A percentile compares a stretch with the other conserved stretches of the same genome.
phyloP scores from a whole-genome alignment of 2,888 invertebrate species.

The Drosophila helvetica region DNA sequence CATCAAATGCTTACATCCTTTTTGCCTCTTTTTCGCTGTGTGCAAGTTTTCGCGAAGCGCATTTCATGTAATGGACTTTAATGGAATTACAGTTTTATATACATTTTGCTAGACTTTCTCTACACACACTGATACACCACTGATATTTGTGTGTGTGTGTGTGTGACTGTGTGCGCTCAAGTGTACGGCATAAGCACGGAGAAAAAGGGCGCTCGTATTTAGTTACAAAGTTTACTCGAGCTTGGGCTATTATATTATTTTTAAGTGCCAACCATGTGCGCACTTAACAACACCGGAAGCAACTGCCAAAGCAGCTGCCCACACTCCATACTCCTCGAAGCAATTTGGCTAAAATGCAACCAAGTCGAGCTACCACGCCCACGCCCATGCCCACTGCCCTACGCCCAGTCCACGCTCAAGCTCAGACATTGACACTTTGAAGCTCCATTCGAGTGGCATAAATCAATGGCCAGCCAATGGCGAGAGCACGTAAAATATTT shows the following conservation, averaged over 20 bases:
- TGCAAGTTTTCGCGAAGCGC: conserved; percentile 45
- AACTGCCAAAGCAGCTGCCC: conserved; percentile 37
- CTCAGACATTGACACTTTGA: conserved; percentile 73
- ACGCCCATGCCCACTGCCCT: conserved; percentile 2
- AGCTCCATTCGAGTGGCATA: conserved; percentile 75
- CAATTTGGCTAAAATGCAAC: conserved; percentile 78
- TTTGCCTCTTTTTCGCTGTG: conserved; percentile 5
- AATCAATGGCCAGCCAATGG: conserved; percentile 74
- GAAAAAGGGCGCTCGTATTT: conserved; percentile 65
- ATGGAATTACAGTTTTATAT: conserved; percentile 79
- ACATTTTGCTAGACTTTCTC: conserved; percentile 41
- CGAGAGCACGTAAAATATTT: conserved; percentile 77
- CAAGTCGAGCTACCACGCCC: too few relatives aligned
- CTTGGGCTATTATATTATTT: conserved; percentile 71
- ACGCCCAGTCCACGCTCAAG: conserved; percentile 27
- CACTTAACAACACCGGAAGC: conserved; percentile 78
- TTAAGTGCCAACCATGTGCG: conserved; percentile 73
- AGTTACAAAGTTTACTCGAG: conserved; percentile 77
- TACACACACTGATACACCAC: conserved; percentile 19
- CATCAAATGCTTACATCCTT: not conserved
- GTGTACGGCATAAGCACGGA: conserved; percentile 47
- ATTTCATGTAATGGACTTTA: conserved; percentile 79
- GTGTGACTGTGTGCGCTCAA: conserved; percentile 20
- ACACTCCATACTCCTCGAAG: conserved; percentile 35
- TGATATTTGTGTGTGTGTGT: conserved; percentile 7